Conservation (phyloP, 2,797 vertebrate genomes). For the Eulemur coronatus region DNA sequence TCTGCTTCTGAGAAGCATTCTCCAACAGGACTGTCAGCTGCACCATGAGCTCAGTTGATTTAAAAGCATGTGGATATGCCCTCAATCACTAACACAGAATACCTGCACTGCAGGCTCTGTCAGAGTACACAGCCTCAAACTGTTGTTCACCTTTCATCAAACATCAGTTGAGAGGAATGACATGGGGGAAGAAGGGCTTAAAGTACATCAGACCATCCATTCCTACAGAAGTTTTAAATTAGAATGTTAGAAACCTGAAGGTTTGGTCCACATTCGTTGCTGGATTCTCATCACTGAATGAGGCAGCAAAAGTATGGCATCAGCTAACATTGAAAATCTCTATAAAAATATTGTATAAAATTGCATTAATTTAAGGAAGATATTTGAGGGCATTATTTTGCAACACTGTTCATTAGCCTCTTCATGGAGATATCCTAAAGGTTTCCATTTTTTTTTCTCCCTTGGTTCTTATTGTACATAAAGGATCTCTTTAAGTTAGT, state of each 20-base stretch:
- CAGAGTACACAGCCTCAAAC: background rate
- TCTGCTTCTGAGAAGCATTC: background rate
- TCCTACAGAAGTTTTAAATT: background rate
- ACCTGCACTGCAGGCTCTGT: background rate
- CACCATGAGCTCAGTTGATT: background rate
- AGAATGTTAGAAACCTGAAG: background rate
- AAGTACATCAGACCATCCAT: background rate
- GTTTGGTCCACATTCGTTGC: background rate
- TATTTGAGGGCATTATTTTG: background rate
- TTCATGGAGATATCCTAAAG: background rate
- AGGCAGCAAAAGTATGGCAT: background rate
- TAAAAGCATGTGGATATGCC: background rate
- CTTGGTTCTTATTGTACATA: background rate
- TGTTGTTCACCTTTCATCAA: background rate
- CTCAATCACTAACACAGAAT: conserved; percentile 5
- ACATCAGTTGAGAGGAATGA: background rate
- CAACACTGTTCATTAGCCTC: background rate
- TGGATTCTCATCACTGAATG: background rate
- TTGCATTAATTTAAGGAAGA: background rate
- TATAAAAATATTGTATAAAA: background rate
- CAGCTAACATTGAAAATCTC: background rate
- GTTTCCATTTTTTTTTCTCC: background rate
- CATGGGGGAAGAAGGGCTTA: background rate
- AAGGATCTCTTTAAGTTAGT: background rate
- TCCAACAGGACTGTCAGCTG: background rate